Evolutionary conservation across 2,797 vertebrate genomes (phyloP).

Genomic region (Anableps anableps): DNA sequence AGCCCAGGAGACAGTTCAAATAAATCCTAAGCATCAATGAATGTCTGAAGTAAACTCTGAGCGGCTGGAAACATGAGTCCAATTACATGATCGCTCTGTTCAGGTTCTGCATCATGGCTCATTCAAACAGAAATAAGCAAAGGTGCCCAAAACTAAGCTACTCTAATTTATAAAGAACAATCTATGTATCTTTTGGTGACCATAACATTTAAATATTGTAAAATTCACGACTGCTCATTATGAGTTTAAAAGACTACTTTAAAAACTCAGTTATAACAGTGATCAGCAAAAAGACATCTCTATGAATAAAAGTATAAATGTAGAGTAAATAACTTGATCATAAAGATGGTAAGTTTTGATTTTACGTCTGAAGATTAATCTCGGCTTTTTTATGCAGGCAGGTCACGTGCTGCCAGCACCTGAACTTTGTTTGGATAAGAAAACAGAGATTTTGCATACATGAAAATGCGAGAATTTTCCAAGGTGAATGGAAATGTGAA

Average conservation of each 20-base stretch:
- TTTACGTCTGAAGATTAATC: not conserved
- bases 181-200: not conserved
- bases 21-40: conserved; percentile 11
- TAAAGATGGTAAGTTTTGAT: not conserved
- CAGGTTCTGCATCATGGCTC: not conserved
- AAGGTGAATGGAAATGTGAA: conserved; percentile 69
- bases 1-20: conserved; percentile 28
- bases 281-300: not conserved
- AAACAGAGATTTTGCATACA: conserved; percentile 62
- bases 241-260: not conserved
- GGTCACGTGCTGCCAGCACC: conserved; percentile 4
- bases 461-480: conserved; percentile 60
- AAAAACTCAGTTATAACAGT: not conserved
- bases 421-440: conserved; percentile 25
- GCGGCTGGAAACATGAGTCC: conserved; percentile 4
- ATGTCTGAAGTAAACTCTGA: conserved; percentile 13
- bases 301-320: not conserved
- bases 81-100: not conserved
- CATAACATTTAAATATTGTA: not conserved
- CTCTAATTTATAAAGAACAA: not conserved
- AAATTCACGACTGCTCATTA: not conserved
- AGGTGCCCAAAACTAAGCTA: not conserved
- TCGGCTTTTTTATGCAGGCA: not conserved
- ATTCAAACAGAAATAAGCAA: not conserved
- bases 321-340: not conserved